Evolutionary conservation across 2,113 vertebrate species (phyloP), one percentile per base, ranked within the genome.

Genomic region (Menidia beryllina): DNA sequence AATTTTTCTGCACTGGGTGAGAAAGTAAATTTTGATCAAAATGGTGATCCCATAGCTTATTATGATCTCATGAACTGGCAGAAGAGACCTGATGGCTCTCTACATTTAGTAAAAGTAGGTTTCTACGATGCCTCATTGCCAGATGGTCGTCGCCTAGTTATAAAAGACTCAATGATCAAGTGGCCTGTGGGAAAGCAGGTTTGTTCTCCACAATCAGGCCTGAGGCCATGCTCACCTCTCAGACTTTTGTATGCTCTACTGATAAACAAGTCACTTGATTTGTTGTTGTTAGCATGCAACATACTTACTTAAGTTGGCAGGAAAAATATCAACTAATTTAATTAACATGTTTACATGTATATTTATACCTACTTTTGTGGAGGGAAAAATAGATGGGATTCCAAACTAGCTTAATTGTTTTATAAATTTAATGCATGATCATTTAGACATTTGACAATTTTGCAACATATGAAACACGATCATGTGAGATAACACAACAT

Each of bases 61-160:
- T 94, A 93, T 66, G 93, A 94, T 58, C 77, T 94, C 7, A 63
- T 93, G 67, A 94, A 93, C 79, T 93, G 92, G 93, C 92, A 92
- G 20, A 78, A 23, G 79, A 80, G 21, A 3, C 38, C 70, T 9
- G 89, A 89, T 17, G 86, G 89, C 21, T 91, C 86, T 15, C 64
- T 91, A 10, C 53, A 79, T 52, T 71, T 93, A 62, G 83, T 86
- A 7, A 92, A 86, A 77, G 88, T 92, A 8, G 92, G 92, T 5
- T 91, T 86, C 58, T 93, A 87, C 62, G 90, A 93, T n/a, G 91
- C 83, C 19, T 90, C 91, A 10, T 61, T 77, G 5, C 69, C 63
- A 2, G 21, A 64, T 23, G 87, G 82, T 45, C 70, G 26, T 24
- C 82, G 79, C 56, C 82, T 93, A 24, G 60, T 90, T 65, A 86